Conservation (phyloP, 2,797 vertebrate species). For the Spinibarbus caldwelli region DNA sequence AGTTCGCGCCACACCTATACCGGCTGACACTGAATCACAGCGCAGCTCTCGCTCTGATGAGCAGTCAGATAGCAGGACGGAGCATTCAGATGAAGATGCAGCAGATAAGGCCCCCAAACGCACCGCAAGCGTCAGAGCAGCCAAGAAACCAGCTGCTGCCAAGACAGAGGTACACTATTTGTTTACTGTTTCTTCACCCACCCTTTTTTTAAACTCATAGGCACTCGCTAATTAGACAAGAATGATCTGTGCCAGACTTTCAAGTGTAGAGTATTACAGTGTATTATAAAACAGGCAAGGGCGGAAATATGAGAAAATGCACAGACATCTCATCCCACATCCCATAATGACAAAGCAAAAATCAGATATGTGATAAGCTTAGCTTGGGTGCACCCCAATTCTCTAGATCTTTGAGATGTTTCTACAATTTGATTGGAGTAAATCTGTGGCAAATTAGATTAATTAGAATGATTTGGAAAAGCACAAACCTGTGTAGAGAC, state of each 20-base stretch:
- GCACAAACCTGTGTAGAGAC: background rate
- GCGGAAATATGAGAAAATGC: background rate
- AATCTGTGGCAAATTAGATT: background rate
- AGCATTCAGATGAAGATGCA: slow-evolving; percentile 92
- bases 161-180: slow-evolving; percentile 85
- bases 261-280: background rate
- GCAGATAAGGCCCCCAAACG: slow-evolving; percentile 88
- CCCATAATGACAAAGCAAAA: background rate
- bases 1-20: slow-evolving; percentile 53
- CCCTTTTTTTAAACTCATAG: background rate
- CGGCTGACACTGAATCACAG: slow-evolving; percentile 73
- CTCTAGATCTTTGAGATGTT: background rate
- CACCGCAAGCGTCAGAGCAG: slow-evolving; percentile 77
- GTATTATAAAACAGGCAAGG: background rate
- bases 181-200: background rate
- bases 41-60: slow-evolving; percentile 77
- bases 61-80: slow-evolving; percentile 84
- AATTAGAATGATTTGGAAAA: background rate
- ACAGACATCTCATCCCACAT: background rate
- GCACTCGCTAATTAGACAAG: background rate
- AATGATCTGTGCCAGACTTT: background rate
- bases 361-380: background rate
- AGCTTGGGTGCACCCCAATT: background rate
- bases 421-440: background rate
- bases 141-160: slow-evolving; percentile 84